phyloP scores from a whole-genome alignment of 2,888 invertebrate species.

The Chironomus tentans region DNA sequence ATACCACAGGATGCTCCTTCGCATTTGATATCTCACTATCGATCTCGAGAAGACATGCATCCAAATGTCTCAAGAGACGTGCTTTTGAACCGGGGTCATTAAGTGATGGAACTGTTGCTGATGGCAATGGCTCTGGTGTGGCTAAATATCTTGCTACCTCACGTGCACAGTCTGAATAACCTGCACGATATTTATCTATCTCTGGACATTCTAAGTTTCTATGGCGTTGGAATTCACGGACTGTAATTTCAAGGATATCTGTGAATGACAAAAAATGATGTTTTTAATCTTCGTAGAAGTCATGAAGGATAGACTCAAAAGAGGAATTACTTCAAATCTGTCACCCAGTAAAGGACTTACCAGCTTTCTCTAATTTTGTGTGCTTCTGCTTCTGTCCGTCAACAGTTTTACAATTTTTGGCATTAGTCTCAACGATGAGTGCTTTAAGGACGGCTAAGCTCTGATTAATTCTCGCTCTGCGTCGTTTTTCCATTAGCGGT shows the following conservation, averaged over 20 bases:
- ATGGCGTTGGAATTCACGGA: constrained; percentile 68
- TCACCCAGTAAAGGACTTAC: too few relatives aligned
- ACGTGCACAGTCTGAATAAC: constrained; percentile 55
- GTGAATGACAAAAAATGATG: background rate
- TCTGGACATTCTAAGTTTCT: constrained; percentile 55
- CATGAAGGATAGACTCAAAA: background rate
- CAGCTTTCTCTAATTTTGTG: constrained; percentile 67
- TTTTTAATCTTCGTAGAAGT: background rate
- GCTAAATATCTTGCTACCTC: constrained; percentile 46
- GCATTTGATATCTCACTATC: constrained; percentile 45
- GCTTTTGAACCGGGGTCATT: constrained; percentile 50
- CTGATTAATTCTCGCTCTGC: constrained; percentile 64
- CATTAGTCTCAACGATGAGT: constrained; percentile 60
- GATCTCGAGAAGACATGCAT: constrained; percentile 51
- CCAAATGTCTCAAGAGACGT: constrained; percentile 48
- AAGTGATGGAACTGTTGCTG: constrained; percentile 42
- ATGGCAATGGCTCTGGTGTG: constrained; percentile 40
- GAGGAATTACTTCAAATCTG: background rate
- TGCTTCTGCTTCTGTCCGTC: constrained; percentile 58
- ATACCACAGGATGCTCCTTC: constrained; percentile 11
- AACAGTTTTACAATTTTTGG: constrained; percentile 39
- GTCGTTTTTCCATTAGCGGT: constrained; percentile 68
- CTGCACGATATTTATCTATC: constrained; percentile 45
- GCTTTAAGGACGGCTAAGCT: constrained; percentile 63
- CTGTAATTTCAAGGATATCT: constrained; percentile 75